A percentile compares a stretch with the other conserved stretches of the same genome.
phyloP scores from a whole-genome alignment of 2,888 invertebrate species.

The Uropetala carovei region DNA sequence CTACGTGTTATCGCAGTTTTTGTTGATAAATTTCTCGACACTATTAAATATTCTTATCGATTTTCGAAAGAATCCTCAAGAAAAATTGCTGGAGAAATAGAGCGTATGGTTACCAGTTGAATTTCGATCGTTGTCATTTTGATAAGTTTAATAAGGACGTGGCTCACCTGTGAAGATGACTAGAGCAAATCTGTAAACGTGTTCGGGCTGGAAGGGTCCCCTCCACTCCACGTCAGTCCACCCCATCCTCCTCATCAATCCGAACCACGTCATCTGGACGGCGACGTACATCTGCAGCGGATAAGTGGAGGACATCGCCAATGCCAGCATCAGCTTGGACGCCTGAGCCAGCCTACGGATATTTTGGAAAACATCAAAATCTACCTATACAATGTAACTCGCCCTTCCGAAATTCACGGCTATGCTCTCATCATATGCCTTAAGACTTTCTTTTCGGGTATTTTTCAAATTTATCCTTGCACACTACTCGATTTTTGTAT shows the following conservation, averaged over 20 bases:
- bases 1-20: too few species aligned
- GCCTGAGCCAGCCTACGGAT: slow-evolving; percentile 84
- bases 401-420: not conserved
- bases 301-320: slow-evolving; percentile 95
- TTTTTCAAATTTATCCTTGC: not conserved
- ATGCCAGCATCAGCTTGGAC: slow-evolving; percentile 89
- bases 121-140: too few species aligned
- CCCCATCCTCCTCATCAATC: slow-evolving; percentile 74
- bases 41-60: too few species aligned
- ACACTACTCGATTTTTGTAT: too few species aligned
- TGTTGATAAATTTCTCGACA: too few species aligned
- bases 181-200: slow-evolving; percentile 83
- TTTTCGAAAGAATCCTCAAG: too few species aligned
- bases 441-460: not conserved
- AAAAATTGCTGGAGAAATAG: too few species aligned
- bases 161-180: slow-evolving; percentile 79
- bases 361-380: slow-evolving; percentile 67
- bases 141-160: too few species aligned
- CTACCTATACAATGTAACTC: not conserved
- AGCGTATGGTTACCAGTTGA: too few species aligned
- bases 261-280: slow-evolving; percentile 96
- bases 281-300: slow-evolving; percentile 98
- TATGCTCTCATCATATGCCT: not conserved
- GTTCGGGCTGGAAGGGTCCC: slow-evolving; percentile 77
- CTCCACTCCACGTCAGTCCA: slow-evolving; percentile 75